Conservation (phyloP, 1,140 invertebrate genomes). For the Drosophila willistoni region DNA sequence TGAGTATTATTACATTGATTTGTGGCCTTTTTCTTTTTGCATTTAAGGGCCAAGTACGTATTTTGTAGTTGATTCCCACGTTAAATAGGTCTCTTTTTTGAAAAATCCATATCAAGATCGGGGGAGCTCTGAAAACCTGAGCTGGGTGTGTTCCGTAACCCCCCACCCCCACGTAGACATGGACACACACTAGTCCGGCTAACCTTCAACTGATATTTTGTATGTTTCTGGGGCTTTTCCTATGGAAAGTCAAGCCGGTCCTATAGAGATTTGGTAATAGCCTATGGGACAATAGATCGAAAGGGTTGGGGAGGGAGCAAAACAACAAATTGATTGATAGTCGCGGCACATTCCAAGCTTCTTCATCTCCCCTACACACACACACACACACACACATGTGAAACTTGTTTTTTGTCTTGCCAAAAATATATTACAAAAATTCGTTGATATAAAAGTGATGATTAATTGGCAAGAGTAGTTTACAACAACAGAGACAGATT, state of each 20-base stretch:
- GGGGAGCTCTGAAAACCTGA: conserved; percentile 33
- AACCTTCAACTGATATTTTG: conserved; percentile 58
- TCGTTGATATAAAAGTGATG: conserved; percentile 65
- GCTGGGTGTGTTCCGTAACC: conserved; percentile 64
- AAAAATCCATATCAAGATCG: conserved; percentile 45
- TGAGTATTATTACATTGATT: conserved; percentile 14
- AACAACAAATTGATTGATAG: conserved; percentile 70
- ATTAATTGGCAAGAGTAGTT: conserved; percentile 68
- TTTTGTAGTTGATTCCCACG: conserved; percentile 55
- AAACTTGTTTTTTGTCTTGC: conserved; percentile 68
- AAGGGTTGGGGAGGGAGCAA: conserved; percentile 6
- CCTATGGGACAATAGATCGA: conserved; percentile 50
- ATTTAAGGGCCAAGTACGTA: conserved; percentile 53
- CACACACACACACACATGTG: conserved; percentile 28
- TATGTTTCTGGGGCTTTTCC: conserved; percentile 65
- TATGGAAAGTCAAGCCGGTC: conserved; percentile 75
- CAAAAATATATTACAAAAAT: conserved; percentile 49
- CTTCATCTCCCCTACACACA: conserved; percentile 36
- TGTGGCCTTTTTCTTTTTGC: conserved; percentile 33
- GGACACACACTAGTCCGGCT: conserved; percentile 40
- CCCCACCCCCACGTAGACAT: conserved; percentile 57
- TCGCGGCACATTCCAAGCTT: conserved; percentile 75
- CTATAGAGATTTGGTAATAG: conserved; percentile 43
- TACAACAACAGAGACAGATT: conserved; percentile 7
- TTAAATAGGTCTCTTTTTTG: conserved; percentile 56